Conservation (phyloP, 2,888 invertebrate species). For the Anagyrus pseudococci region DNA sequence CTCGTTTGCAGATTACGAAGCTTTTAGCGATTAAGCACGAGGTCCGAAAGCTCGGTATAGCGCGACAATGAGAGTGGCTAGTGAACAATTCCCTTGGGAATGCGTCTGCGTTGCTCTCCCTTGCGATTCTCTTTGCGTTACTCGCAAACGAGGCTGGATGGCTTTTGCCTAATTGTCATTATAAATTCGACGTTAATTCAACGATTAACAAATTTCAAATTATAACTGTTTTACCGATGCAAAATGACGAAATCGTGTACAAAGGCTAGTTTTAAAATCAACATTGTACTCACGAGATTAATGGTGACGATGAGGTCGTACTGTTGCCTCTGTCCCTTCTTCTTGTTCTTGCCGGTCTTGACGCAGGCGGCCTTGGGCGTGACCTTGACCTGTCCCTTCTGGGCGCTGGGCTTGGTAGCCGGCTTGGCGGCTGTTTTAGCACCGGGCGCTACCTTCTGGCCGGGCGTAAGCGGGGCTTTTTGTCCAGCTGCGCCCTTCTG, state of each 20-base stretch:
- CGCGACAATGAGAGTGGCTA: too few relatives aligned
- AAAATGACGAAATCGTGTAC: background rate
- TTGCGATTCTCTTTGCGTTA: background rate
- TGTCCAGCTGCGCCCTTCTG: conserved; percentile 75
- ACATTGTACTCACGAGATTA: conserved; percentile 75
- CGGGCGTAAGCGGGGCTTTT: conserved; percentile 67
- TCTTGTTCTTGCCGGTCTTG: conserved; percentile 75
- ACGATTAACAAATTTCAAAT: background rate
- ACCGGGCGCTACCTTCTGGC: conserved; percentile 68
- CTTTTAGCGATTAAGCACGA: too few relatives aligned
- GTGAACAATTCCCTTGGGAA: too few relatives aligned
- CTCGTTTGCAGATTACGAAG: too few relatives aligned
- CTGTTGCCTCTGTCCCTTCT: conserved; percentile 80
- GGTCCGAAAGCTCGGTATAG: too few relatives aligned
- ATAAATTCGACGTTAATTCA: background rate
- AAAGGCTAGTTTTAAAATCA: too few relatives aligned
- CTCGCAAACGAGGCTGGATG: background rate
- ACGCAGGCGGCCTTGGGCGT: conserved; percentile 64
- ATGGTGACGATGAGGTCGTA: conserved; percentile 84
- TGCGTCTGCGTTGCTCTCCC: conserved; percentile 1
- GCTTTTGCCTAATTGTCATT: background rate
- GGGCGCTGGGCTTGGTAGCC: conserved; percentile 74
- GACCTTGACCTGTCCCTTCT: conserved; percentile 74
- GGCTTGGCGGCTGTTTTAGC: conserved; percentile 68
- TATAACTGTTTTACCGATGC: background rate